Conservation (phyloP, 2,113 vertebrate genomes). For the Chionodraco myersi region DNA sequence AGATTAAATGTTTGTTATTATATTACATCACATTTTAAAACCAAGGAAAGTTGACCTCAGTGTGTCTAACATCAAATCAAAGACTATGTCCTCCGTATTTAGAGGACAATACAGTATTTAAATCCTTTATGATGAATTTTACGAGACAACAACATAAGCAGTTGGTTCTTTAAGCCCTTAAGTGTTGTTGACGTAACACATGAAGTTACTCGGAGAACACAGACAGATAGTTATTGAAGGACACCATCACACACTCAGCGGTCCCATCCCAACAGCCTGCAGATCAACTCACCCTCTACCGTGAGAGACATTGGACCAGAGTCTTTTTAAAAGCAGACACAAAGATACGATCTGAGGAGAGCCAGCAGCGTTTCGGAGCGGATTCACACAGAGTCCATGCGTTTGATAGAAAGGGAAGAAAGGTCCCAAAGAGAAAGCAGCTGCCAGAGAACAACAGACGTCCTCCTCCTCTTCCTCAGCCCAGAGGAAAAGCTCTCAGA, state of each 20-base stretch:
- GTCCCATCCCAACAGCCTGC: neutral
- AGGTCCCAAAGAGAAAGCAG: constrained; percentile 40
- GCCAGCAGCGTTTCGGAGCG: neutral
- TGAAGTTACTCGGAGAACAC: neutral
- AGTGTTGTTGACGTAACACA: neutral
- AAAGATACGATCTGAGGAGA: neutral
- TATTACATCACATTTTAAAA: neutral
- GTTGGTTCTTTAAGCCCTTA: neutral
- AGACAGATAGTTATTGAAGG: neutral
- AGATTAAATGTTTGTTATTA: neutral
- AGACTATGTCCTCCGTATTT: neutral
- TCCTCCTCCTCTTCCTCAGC: constrained; percentile 60
- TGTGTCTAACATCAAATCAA: too few relatives aligned
- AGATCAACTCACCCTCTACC: constrained; percentile 66
- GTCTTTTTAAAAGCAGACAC: neutral
- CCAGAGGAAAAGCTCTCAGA: constrained; percentile 39
- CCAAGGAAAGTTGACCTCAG: neutral
- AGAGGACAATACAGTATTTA: neutral
- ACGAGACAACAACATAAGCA: neutral
- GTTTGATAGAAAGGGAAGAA: neutral
- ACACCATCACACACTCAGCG: neutral
- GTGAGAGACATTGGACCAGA: constrained; percentile 65
- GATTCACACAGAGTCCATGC: constrained; percentile 8
- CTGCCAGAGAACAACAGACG: constrained; percentile 46
- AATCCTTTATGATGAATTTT: neutral